Percentiles rank a stretch among this genome's conserved stretches.
These are phyloP conservation scores for Drosophila biarmipes DNA, from an alignment of 1,140 invertebrate genomes.

Conservation along the genomic window DNA sequence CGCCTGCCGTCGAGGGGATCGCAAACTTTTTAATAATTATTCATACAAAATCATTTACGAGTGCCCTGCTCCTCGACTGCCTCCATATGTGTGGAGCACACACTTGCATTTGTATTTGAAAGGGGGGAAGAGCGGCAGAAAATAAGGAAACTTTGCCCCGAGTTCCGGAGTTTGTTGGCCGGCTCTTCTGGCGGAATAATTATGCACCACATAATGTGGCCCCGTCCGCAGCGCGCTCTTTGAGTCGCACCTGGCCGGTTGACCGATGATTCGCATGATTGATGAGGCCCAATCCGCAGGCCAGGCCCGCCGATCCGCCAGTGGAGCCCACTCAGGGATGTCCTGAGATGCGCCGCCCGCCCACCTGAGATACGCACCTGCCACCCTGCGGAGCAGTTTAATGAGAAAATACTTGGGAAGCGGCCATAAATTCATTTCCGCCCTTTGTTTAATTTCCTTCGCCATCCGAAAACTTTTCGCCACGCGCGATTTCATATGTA, in stretches of 20 bases:
- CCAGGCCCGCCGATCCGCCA: too few relatives aligned
- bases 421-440: constrained; percentile 74
- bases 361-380: constrained; percentile 3
- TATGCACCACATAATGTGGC: constrained; percentile 10
- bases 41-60: constrained; percentile 78
- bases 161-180: constrained; percentile 27
- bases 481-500: constrained; percentile 66
- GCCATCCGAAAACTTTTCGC: constrained; percentile 42
- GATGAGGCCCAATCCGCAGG: constrained; percentile 1
- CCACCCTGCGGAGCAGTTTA: constrained; percentile 24
- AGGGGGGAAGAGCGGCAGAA: constrained; percentile 10
- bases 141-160: constrained; percentile 46
- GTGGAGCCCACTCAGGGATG: not conserved
- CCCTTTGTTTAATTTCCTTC: constrained; percentile 56
- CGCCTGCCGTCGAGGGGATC: constrained; percentile 33
- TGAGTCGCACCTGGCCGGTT: constrained; percentile 12
- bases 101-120: constrained; percentile 16
- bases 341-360: too few relatives aligned
- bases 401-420: constrained; percentile 61
- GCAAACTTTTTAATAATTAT: constrained; percentile 78
- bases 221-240: not conserved
- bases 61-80: constrained; percentile 21
- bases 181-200: constrained; percentile 32
- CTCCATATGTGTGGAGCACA: constrained; percentile 7
- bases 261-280: constrained; percentile 22